Conservation (phyloP, 1,140 invertebrate species). For the Ylistrum balloti region DNA sequence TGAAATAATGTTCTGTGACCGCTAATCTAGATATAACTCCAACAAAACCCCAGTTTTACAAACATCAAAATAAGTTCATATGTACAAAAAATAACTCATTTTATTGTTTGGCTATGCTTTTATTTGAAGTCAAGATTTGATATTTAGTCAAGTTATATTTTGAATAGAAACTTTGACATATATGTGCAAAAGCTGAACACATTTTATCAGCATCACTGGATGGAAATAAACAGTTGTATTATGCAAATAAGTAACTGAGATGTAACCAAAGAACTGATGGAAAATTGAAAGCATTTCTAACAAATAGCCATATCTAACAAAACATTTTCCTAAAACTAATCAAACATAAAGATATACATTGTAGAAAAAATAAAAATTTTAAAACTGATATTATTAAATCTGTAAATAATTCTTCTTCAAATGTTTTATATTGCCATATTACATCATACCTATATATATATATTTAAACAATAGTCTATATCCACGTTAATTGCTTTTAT, state of each 20-base stretch:
- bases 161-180: neutral
- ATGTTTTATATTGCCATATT: neutral
- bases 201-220: neutral
- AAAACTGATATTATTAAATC: neutral
- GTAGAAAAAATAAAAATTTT: neutral
- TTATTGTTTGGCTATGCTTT: neutral
- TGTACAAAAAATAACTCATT: neutral
- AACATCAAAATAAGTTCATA: too few species aligned
- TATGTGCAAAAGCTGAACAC: neutral
- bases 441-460: neutral
- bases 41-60: too few species aligned
- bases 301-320: neutral
- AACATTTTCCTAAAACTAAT: neutral
- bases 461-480: neutral
- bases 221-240: neutral
- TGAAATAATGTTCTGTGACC: too few species aligned
- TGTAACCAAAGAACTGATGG: too few species aligned
- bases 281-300: too few species aligned
- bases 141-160: neutral
- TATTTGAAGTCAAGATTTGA: neutral
- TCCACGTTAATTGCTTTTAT: too few species aligned
- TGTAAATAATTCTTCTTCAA: neutral
- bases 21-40: too few species aligned
- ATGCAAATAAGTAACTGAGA: constrained; percentile 25
- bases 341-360: neutral